These are phyloP conservation scores for Syrrhaptes paradoxus DNA, from an alignment of 2,113 vertebrate genomes.

Conservation along the genomic window DNA sequence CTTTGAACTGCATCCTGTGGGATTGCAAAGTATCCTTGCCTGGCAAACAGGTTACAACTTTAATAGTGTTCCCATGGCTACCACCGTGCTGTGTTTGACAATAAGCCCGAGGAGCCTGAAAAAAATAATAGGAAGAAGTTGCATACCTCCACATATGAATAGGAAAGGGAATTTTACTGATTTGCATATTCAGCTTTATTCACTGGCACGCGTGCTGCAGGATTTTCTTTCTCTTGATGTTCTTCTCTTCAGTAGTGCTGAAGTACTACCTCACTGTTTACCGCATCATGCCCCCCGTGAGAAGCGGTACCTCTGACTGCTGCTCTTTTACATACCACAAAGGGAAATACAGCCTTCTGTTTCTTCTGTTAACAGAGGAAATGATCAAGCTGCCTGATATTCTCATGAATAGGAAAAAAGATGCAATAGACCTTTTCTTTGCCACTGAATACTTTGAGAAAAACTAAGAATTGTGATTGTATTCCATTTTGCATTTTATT, in stretches of 20 bases:
- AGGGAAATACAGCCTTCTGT: background rate
- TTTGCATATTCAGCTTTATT: slow-evolving; percentile 14
- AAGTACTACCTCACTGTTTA: background rate
- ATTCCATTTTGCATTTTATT: background rate
- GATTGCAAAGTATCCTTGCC: background rate
- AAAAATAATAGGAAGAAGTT: background rate
- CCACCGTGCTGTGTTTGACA: background rate
- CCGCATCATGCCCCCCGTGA: background rate
- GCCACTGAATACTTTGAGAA: background rate
- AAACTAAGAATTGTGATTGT: background rate
- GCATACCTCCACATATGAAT: background rate
- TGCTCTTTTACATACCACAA: background rate
- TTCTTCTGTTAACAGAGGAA: background rate
- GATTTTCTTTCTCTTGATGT: background rate
- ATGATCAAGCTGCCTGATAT: background rate
- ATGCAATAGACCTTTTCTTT: background rate
- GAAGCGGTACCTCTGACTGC: background rate
- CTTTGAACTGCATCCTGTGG: background rate
- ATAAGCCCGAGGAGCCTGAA: slow-evolving; percentile 8
- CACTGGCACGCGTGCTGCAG: background rate
- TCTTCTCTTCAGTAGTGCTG: background rate
- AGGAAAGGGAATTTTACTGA: background rate
- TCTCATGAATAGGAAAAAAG: background rate
- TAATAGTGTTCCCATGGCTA: slow-evolving; percentile 42
- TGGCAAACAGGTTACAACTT: slow-evolving; percentile 14